phyloP scores from a whole-genome alignment of 2,888 invertebrate genomes.

The Ditula angustiorana region DNA sequence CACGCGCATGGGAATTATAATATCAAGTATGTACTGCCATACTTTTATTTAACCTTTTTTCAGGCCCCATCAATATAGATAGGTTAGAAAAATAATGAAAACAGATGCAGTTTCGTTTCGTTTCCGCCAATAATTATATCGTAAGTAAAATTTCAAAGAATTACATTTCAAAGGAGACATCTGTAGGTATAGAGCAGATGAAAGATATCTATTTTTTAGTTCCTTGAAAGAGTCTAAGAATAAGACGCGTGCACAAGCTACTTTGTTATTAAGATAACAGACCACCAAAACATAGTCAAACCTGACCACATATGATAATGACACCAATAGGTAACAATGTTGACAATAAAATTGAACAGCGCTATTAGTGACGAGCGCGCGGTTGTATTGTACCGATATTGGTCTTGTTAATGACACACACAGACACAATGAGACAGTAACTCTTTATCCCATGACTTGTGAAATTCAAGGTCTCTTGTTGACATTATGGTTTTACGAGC shows the following conservation, averaged over 20 bases:
- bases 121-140: too few relatives aligned
- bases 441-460: background rate
- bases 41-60: background rate
- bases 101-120: too few relatives aligned
- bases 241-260: too few relatives aligned
- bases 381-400: slow-evolving; percentile 19
- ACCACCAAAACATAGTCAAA: background rate
- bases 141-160: too few relatives aligned
- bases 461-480: slow-evolving; percentile 10
- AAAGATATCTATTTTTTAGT: too few relatives aligned
- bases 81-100: too few relatives aligned
- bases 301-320: background rate
- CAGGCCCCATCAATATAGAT: too few relatives aligned
- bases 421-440: slow-evolving; percentile 11
- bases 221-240: too few relatives aligned
- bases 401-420: slow-evolving; percentile 13
- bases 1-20: slow-evolving; percentile 98
- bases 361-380: slow-evolving; percentile 12
- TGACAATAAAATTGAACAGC: slow-evolving; percentile 20
- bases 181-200: too few relatives aligned
- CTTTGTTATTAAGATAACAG: background rate
- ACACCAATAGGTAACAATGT: background rate
- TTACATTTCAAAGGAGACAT: too few relatives aligned
- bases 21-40: slow-evolving; percentile 81
- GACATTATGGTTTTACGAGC: slow-evolving; percentile 7